Evolutionary conservation across 2,797 vertebrate species (phyloP), one percentile per base, ranked within the genome.

Genomic region (Sebastes oblongus): DNA sequence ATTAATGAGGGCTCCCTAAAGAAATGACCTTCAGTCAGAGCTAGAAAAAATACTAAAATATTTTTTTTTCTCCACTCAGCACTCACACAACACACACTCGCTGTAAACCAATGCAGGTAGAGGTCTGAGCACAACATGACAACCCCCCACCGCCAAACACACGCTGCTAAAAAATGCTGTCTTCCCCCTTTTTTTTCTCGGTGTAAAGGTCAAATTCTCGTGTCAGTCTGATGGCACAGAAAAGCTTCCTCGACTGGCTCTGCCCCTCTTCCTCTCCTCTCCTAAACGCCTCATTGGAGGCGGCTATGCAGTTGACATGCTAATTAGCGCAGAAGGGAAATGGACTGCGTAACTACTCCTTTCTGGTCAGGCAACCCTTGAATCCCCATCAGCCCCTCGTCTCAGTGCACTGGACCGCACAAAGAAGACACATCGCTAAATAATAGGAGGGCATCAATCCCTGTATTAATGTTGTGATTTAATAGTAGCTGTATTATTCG

Each of bases 261-360:
- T 61, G 64, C 50, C 54, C 36, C 30, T 3, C 18, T 59, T 66
- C 13, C 36, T 76, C 55, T 66, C 61, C 71, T n/a, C 55, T 66
- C 61, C 71, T n/a, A 75, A 87, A 88, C 3, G 84, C 82, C 91
- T 93, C 91, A 85, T 80, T 86, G 93, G 75, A 88, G 58, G 76
- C 55, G 56, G 75, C 86, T 91, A 92, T 87, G 88, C 84, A 93
- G 88, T 79, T 90, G 90, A 94, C 92, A 90, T 91, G 86, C 91
- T 93, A 94, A 95, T 95, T 94, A 94, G 90, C 36, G 25, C 86
- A 69, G 60, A 46, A 10, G 76, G 82, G 85, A 93, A 92, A 93
- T 93, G 87, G 89, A 89, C 81, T 91, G 90, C 92, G 78, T 92
- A 91, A 93, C 85, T 84, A 66, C 84, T 87, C 87, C 82, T 90